Percentiles rank a stretch among this genome's conserved stretches.
Conservation (phyloP, 2,113 vertebrate genomes). For the Pterocles gutturalis region DNA sequence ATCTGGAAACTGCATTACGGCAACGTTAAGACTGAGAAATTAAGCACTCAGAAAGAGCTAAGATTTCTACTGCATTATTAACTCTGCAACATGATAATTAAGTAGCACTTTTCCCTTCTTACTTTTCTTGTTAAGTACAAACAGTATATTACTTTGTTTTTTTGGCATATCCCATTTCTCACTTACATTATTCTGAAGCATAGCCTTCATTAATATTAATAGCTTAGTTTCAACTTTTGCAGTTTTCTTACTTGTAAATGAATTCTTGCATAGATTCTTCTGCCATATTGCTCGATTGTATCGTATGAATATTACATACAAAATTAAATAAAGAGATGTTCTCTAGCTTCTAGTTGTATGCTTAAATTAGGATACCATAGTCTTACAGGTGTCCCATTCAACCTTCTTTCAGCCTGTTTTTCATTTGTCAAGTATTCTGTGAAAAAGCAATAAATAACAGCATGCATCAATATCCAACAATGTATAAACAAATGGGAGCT, state of each 20-base stretch:
- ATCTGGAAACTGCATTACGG: slow-evolving; percentile 27
- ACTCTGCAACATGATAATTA: slow-evolving; percentile 8
- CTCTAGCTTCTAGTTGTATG: neutral
- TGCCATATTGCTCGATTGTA: neutral
- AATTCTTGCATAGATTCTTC: neutral
- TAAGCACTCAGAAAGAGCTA: slow-evolving; percentile 3
- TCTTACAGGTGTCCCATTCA: neutral
- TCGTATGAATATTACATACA: neutral
- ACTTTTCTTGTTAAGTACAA: neutral
- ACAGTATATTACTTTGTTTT: neutral
- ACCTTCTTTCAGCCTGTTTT: neutral
- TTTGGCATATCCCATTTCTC: neutral
- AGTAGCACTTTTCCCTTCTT: neutral
- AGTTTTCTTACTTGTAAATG: neutral
- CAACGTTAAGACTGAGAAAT: slow-evolving; percentile 31
- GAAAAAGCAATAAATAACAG: neutral
- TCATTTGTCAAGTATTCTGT: neutral
- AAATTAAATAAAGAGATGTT: neutral
- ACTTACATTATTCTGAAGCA: neutral
- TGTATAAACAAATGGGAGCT: neutral
- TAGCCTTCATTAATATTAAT: neutral
- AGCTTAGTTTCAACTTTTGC: neutral
- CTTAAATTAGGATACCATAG: neutral
- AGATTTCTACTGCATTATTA: slow-evolving; percentile 33
- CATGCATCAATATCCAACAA: neutral